Conservation (phyloP, 2,113 vertebrate genomes). For the Pholis gunnellus region DNA sequence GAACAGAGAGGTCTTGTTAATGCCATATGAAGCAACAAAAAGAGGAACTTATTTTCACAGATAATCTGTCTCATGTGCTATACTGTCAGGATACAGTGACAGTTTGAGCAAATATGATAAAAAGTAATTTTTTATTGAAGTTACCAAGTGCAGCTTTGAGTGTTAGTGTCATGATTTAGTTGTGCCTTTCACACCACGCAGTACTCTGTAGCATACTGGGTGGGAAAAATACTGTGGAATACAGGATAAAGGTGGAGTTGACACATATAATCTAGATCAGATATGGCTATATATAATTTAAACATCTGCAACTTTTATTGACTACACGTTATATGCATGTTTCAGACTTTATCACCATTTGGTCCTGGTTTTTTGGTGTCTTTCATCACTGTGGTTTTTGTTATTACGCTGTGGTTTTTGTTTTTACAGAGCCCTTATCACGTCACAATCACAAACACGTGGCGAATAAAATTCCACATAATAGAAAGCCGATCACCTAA, state of each 20-base stretch:
- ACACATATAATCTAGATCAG: background rate
- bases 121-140: background rate
- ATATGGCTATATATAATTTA: background rate
- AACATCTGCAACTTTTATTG: background rate
- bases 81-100: no score
- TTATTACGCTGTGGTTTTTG: slow-evolving; percentile 21
- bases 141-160: background rate
- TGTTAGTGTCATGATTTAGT: background rate
- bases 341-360: background rate
- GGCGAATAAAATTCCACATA: slow-evolving; percentile 21
- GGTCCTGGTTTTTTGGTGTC: background rate
- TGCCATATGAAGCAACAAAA: no score
- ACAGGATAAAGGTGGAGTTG: background rate
- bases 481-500: slow-evolving; percentile 5
- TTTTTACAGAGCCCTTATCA: slow-evolving; percentile 1
- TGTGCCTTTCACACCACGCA: background rate
- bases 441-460: slow-evolving; percentile 31
- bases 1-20: background rate
- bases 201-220: no score
- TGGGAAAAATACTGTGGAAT: background rate
- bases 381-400: slow-evolving; percentile 1
- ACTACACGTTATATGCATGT: background rate
- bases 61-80: no score
- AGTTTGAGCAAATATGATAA: no score
- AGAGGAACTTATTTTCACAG: no score